Evolutionary conservation across 2,113 vertebrate genomes (phyloP).

Genomic region (Dipodomys spectabilis): DNA sequence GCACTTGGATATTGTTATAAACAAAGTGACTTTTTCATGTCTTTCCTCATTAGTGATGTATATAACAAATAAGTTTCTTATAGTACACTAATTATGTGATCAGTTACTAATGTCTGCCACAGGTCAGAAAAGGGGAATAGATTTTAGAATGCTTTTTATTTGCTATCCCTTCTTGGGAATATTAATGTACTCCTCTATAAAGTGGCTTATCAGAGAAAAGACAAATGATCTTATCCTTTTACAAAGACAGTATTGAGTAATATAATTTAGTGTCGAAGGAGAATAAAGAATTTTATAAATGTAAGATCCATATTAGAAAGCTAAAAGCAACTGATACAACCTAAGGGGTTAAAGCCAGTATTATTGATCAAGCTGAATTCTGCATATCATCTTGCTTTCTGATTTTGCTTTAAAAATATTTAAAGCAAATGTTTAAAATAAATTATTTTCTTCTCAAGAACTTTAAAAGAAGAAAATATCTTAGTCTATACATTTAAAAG

Average conservation of each 20-base stretch:
- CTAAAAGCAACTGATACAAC: slow-evolving; percentile 44
- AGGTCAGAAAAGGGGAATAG: slow-evolving; percentile 17
- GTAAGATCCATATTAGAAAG: slow-evolving; percentile 51
- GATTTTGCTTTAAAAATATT: slow-evolving; percentile 57
- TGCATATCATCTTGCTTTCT: slow-evolving; percentile 20
- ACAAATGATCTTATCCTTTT: slow-evolving; percentile 42
- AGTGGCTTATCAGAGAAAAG: slow-evolving; percentile 14
- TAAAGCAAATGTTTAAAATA: slow-evolving; percentile 50
- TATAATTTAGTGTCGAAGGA: slow-evolving; percentile 58
- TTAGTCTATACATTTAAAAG: slow-evolving; percentile 38
- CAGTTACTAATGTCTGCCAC: slow-evolving; percentile 44
- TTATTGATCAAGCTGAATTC: slow-evolving; percentile 68
- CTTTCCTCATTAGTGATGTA: slow-evolving; percentile 55
- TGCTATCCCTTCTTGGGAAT: slow-evolving; percentile 43
- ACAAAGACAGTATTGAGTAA: slow-evolving; percentile 54
- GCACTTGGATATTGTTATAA: slow-evolving; percentile 18
- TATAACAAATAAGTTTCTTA: slow-evolving; percentile 10
- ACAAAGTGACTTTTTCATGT: slow-evolving; percentile 49
- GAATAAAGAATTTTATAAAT: slow-evolving; percentile 56
- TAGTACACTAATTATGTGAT: slow-evolving; percentile 48
- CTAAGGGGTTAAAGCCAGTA: slow-evolving; percentile 59
- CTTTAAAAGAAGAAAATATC: slow-evolving; percentile 69
- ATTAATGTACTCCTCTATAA: slow-evolving; percentile 46
- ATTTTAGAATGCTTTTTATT: slow-evolving; percentile 45
- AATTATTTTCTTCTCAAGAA: slow-evolving; percentile 32